Evolutionary conservation across 1,140 invertebrate species (phyloP).

Genomic region (Laodelphax striatellus): DNA sequence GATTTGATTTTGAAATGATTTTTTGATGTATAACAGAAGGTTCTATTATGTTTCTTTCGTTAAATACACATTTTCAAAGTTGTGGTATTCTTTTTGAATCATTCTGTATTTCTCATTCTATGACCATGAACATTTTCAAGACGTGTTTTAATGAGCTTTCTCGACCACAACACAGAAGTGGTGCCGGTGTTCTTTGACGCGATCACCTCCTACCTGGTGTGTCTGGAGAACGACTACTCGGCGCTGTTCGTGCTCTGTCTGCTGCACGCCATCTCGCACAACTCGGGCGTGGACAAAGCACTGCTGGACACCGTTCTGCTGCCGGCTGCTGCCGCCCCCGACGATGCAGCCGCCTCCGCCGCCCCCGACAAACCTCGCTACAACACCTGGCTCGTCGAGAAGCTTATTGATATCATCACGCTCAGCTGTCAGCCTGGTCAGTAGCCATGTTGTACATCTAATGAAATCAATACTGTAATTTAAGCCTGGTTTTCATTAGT

Average conservation of each 20-base stretch:
- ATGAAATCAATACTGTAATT: too few relatives aligned
- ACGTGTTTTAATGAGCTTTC: too few relatives aligned
- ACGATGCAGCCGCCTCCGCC: conserved; percentile 27
- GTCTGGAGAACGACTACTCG: conserved; percentile 87
- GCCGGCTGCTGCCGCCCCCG: conserved; percentile 19
- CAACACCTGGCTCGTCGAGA: conserved; percentile 64
- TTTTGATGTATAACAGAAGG: too few relatives aligned
- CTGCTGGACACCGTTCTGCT: conserved; percentile 55
- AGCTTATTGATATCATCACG: conserved; percentile 64
- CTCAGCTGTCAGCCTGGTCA: conserved; percentile 70
- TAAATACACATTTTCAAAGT: too few relatives aligned
- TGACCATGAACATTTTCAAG: too few relatives aligned
- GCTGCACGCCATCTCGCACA: conserved; percentile 86
- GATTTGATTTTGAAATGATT: too few relatives aligned
- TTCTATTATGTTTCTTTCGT: too few relatives aligned
- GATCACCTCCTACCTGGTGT: conserved; percentile 70
- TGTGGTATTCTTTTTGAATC: too few relatives aligned
- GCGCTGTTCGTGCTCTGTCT: conserved; percentile 85
- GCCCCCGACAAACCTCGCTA: conserved; percentile 38
- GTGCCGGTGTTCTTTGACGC: conserved; percentile 66
- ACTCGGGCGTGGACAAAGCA: conserved; percentile 68
- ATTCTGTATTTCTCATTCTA: too few relatives aligned
- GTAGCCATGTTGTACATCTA: conserved; percentile 25
- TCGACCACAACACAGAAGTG: background rate
- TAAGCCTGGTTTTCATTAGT: too few relatives aligned